Evolutionary conservation across 2,888 invertebrate species (phyloP).

Genomic region (Dexiosoma caninum): DNA sequence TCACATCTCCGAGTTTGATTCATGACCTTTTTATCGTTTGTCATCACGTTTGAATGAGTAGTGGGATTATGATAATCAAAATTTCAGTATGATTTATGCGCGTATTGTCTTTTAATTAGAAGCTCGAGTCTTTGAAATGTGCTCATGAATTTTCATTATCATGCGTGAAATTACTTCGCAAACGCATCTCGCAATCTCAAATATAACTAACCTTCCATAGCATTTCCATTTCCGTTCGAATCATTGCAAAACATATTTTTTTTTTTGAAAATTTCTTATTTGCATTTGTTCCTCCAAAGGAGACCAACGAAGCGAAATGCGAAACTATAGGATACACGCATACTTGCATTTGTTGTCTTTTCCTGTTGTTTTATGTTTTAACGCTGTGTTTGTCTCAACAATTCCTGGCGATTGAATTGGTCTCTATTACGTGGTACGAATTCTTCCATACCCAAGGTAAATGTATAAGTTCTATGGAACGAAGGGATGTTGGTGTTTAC

Average conservation of each 20-base stretch:
- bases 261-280: no score
- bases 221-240: conserved; percentile 6
- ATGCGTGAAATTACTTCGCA: neutral
- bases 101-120: no score
- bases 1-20: no score
- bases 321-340: conserved; percentile 48
- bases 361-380: conserved; percentile 36
- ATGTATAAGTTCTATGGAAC: neutral
- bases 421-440: neutral
- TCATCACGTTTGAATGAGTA: no score
- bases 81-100: no score
- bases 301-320: conserved; percentile 14
- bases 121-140: no score
- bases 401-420: conserved; percentile 27
- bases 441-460: neutral
- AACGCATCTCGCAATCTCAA: neutral
- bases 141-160: no score
- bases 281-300: conserved; percentile 7
- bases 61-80: no score
- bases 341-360: conserved; percentile 43
- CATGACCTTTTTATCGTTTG: no score
- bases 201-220: neutral
- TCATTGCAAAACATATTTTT: neutral
- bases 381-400: neutral
- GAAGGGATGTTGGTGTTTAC: conserved; percentile 16